A percentile compares a stretch with the other conserved stretches of the same genome.
Conservation (phyloP, 2,888 invertebrate species). For the Pasiphila rectangulata region DNA sequence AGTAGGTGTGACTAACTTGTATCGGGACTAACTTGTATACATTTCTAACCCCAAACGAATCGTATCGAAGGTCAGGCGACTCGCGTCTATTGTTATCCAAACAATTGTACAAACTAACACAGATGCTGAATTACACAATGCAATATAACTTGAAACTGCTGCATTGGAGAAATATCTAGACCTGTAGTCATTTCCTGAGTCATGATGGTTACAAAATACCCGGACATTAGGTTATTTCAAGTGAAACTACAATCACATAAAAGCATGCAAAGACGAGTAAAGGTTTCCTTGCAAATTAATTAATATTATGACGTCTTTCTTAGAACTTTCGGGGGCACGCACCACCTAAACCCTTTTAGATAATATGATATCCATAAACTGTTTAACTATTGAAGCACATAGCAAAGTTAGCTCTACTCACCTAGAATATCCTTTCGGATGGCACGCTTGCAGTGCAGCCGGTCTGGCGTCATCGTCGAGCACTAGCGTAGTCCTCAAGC, state of each 20-base stretch:
- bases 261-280: not conserved
- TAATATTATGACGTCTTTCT: too few species aligned
- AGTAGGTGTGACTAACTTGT: too few species aligned
- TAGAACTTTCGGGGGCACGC: too few species aligned
- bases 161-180: not conserved
- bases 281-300: too few species aligned
- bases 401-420: conserved; percentile 63
- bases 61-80: too few species aligned
- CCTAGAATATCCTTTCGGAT: conserved; percentile 96
- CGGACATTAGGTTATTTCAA: not conserved
- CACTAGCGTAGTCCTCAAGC: conserved; percentile 89
- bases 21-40: too few species aligned
- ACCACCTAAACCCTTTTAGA: too few species aligned
- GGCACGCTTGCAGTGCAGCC: conserved; percentile 94
- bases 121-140: conserved; percentile 6
- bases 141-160: not conserved
- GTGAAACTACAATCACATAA: not conserved
- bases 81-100: conserved; percentile 21
- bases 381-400: too few species aligned
- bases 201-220: not conserved
- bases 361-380: too few species aligned
- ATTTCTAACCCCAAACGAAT: too few species aligned
- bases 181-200: conserved; percentile 6
- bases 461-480: conserved; percentile 94
- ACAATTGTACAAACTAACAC: conserved; percentile 19